Conservation (phyloP, 2,797 vertebrate genomes). For the Apogon talboti region DNA sequence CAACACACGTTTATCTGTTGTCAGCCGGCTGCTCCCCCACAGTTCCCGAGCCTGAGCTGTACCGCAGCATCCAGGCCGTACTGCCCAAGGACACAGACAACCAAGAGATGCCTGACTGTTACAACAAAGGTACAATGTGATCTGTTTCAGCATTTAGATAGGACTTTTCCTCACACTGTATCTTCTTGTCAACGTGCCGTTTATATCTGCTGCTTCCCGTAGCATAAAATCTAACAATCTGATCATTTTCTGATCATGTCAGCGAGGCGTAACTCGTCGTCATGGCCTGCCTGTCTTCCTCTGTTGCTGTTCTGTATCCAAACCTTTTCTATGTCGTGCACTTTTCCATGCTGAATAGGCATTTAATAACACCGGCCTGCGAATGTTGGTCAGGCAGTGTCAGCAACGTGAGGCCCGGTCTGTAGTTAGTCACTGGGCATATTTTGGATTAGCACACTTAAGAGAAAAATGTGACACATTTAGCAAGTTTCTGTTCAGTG, state of each 20-base stretch:
- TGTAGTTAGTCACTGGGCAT: constrained; percentile 45
- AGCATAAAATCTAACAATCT: too few relatives aligned
- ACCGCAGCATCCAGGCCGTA: constrained; percentile 88
- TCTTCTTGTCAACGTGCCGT: too few relatives aligned
- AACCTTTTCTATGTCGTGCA: background rate
- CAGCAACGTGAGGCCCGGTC: constrained; percentile 26
- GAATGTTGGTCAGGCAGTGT: constrained; percentile 16
- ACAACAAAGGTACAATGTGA: constrained; percentile 84
- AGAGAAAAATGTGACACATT: constrained; percentile 37
- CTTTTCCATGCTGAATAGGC: constrained; percentile 11
- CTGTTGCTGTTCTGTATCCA: constrained; percentile 8
- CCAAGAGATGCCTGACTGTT: constrained; percentile 72
- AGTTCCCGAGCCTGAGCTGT: constrained; percentile 88
- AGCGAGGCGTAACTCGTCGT: too few relatives aligned
- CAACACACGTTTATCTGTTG: background rate
- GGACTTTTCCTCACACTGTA: background rate
- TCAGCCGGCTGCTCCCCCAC: constrained; percentile 56
- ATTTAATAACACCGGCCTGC: constrained; percentile 2
- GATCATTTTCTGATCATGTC: too few relatives aligned
- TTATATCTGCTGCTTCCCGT: background rate
- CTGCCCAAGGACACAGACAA: constrained; percentile 84
- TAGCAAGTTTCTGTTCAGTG: constrained; percentile 23
- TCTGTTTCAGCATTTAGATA: background rate
- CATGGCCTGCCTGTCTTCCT: background rate
- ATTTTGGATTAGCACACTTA: constrained; percentile 20